These are phyloP conservation scores for Sebastes hopkinsi DNA, from an alignment of 2,797 vertebrate species.

Conservation along the genomic window DNA sequence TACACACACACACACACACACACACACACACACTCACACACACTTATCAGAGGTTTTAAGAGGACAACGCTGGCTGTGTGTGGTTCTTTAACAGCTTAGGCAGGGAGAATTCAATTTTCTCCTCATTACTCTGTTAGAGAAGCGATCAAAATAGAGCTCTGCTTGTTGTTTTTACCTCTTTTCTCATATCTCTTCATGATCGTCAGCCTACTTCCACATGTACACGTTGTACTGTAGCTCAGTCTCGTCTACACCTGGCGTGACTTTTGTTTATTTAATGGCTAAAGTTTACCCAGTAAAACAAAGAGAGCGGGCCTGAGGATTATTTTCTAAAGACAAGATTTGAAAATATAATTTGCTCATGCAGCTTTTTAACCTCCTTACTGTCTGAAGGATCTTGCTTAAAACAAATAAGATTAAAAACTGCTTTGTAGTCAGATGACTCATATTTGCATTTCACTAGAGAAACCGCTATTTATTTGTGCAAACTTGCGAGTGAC, in stretches of 20 bases:
- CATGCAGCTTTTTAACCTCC: neutral
- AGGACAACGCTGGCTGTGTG: constrained; percentile 2
- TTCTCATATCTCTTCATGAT: neutral
- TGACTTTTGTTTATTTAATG: neutral
- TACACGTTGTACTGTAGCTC: neutral
- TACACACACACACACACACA: constrained; percentile 60
- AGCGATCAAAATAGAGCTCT: neutral
- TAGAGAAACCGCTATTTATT: neutral
- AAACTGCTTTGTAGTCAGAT: neutral
- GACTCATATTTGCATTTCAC: constrained; percentile 22
- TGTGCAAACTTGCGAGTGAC: neutral
- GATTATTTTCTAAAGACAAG: neutral
- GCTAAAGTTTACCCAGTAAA: neutral
- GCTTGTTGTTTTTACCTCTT: neutral
- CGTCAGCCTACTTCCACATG: neutral
- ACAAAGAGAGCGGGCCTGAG: neutral
- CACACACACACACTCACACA: neutral
- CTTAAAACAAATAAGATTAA: neutral
- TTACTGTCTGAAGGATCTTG: neutral
- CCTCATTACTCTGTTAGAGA: constrained; percentile 17
- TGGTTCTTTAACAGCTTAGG: neutral
- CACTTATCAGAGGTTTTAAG: neutral
- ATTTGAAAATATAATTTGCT: neutral
- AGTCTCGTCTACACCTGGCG: neutral
- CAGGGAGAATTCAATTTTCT: constrained; percentile 15